Conservation (phyloP, 2,113 vertebrate species). For the Bagarius yarrelli region DNA sequence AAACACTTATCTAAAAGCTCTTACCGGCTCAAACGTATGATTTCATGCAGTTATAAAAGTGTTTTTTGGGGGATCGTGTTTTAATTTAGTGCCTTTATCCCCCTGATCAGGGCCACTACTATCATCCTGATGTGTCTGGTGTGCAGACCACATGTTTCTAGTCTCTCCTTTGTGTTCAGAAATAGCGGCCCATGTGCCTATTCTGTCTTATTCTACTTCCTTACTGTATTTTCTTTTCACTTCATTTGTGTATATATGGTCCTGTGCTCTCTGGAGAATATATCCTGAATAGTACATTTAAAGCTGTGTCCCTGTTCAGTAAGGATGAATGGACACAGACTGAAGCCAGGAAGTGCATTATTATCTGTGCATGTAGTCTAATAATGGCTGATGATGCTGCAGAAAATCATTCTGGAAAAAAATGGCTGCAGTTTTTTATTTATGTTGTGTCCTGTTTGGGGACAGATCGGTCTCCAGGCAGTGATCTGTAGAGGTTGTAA, state of each 20-base stretch:
- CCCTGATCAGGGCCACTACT: not conserved
- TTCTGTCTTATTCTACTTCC: not conserved
- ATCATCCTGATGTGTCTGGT: not conserved
- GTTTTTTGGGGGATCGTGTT: not conserved
- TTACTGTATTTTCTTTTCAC: not conserved
- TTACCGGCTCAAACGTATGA: not conserved
- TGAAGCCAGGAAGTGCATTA: not conserved
- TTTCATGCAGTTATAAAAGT: not conserved
- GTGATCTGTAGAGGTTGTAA: not conserved
- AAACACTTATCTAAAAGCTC: not conserved
- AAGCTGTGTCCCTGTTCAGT: slow-evolving; percentile 12
- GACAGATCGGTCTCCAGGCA: not conserved
- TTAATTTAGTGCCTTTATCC: not conserved
- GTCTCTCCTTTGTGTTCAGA: slow-evolving; percentile 35
- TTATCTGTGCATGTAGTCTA: not conserved
- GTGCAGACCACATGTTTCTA: slow-evolving; percentile 19
- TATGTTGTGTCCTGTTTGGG: not conserved
- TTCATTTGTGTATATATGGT: not conserved
- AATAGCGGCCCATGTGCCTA: not conserved
- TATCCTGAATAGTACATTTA: not conserved
- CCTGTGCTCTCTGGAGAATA: not conserved
- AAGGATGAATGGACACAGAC: not conserved
- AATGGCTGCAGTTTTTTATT: slow-evolving; percentile 36
- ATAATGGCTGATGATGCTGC: slow-evolving; percentile 11
- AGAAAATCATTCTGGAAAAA: not conserved